Evolutionary conservation across 2,113 vertebrate species (phyloP).

Genomic region (Paralichthys olivaceus): DNA sequence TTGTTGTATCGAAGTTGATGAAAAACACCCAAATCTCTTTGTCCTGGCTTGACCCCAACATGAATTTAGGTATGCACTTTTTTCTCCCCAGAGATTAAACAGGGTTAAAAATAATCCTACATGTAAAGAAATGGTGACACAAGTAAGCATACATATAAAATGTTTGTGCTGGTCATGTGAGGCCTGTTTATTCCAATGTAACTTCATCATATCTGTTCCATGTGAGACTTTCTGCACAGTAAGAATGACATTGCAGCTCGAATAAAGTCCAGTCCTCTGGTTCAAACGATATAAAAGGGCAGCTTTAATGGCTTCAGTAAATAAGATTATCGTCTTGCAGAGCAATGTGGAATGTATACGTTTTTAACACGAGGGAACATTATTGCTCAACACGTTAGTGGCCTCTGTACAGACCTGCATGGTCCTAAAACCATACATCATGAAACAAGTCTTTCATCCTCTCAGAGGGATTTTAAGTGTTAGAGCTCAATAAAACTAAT

Average conservation of each 20-base stretch:
- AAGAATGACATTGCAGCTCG: conserved; percentile 37
- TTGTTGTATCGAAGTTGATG: neutral
- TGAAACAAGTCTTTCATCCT: conserved; percentile 14
- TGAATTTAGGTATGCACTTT: neutral
- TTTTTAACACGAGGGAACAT: conserved; percentile 13
- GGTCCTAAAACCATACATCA: conserved; percentile 3
- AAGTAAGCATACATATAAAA: neutral
- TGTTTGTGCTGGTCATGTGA: neutral
- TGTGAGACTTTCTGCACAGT: conserved; percentile 7
- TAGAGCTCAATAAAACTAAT: neutral
- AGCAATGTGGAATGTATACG: conserved; percentile 61
- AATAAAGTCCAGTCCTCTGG: conserved; percentile 11
- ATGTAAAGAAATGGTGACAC: neutral
- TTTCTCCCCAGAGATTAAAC: neutral
- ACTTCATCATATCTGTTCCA: neutral
- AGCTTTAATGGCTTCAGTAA: conserved; percentile 44
- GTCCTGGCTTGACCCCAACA: neutral
- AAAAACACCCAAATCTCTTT: neutral
- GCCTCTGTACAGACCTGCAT: conserved; percentile 28
- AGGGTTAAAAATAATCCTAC: neutral
- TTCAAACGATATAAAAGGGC: conserved; percentile 3
- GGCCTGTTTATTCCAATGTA: neutral
- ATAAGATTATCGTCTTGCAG: conserved; percentile 55
- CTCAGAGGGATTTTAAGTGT: neutral
- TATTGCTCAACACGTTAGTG: conserved; percentile 42